Percentiles rank a stretch among this genome's conserved stretches.
Evolutionary conservation across 1,140 invertebrate species (phyloP).

Genomic region (Bombus fervidus): DNA sequence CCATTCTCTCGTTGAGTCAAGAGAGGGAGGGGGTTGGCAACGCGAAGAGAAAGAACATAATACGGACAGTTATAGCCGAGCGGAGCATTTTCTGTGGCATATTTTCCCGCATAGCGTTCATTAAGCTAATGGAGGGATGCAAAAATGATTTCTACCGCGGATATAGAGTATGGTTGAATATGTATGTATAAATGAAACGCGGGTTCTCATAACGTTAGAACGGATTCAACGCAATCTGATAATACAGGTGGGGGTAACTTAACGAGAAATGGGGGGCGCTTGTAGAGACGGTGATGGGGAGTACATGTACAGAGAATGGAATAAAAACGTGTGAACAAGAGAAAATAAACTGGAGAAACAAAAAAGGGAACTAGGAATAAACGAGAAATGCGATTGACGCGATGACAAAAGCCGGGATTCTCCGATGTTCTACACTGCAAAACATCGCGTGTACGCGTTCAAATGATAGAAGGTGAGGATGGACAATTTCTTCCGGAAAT

Average conservation of each 20-base stretch:
- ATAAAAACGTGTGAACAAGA: slow-evolving; percentile 18
- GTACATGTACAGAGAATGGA: background rate
- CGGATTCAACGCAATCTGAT: background rate
- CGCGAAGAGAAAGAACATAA: background rate
- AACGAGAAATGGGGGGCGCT: background rate
- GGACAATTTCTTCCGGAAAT: background rate
- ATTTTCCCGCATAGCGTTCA: slow-evolving; percentile 60
- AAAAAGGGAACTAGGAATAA: slow-evolving; percentile 16
- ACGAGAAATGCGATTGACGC: slow-evolving; percentile 37
- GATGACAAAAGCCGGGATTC: slow-evolving; percentile 37
- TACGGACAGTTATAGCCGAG: slow-evolving; percentile 29
- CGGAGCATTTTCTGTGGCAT: slow-evolving; percentile 26
- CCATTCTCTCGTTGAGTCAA: slow-evolving; percentile 4
- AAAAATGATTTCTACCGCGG: slow-evolving; percentile 48
- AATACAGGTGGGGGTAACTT: background rate
- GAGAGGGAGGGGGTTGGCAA: background rate
- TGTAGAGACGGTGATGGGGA: background rate
- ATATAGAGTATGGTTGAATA: slow-evolving; percentile 22
- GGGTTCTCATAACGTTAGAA: background rate
- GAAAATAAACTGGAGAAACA: background rate
- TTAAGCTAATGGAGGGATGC: slow-evolving; percentile 70
- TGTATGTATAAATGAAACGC: slow-evolving; percentile 30
- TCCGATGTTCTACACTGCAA: slow-evolving; percentile 26
- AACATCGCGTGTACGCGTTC: background rate
- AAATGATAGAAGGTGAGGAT: background rate